These are phyloP conservation scores for Corythoichthys intestinalis DNA, from an alignment of 2,113 vertebrate species.

Conservation along the genomic window DNA sequence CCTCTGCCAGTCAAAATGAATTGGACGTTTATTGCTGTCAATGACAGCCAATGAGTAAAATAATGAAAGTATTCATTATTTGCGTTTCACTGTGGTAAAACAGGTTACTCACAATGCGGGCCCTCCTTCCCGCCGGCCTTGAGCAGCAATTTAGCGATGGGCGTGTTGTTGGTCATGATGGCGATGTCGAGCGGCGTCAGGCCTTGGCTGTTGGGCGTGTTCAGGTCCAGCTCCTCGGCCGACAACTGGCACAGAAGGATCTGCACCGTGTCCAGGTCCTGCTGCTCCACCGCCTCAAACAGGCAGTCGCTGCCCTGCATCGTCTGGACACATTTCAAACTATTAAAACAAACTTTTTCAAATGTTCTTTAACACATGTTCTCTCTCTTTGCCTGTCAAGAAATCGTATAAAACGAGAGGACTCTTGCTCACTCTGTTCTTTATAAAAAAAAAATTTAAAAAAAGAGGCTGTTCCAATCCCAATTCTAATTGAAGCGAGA, in stretches of 20 bases:
- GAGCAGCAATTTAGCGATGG: conserved; percentile 87
- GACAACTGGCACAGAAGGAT: conserved; percentile 87
- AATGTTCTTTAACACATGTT: no score
- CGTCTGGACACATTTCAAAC: conserved; percentile 65
- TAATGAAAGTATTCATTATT: no score
- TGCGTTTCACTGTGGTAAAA: no score
- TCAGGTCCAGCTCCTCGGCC: conserved; percentile 89
- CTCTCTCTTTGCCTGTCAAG: no score
- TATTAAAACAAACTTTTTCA: neutral
- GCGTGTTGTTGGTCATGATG: conserved; percentile 91
- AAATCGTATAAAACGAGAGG: no score
- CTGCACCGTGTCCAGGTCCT: conserved; percentile 89
- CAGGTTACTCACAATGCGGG: conserved; percentile 85
- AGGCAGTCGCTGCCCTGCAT: conserved; percentile 89
- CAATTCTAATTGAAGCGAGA: neutral
- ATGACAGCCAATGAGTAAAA: no score
- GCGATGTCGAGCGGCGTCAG: conserved; percentile 90
- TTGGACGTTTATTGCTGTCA: no score
- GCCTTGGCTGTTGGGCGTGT: conserved; percentile 89
- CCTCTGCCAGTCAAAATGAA: no score
- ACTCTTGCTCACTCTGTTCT: no score
- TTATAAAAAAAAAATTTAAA: no score
- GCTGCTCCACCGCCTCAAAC: conserved; percentile 92
- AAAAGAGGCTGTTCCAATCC: neutral
- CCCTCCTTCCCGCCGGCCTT: conserved; percentile 87